Percentiles rank a stretch among this genome's conserved stretches.
These are phyloP conservation scores for Plutella xylostella DNA, from an alignment of 2,888 invertebrate genomes.

Conservation along the genomic window DNA sequence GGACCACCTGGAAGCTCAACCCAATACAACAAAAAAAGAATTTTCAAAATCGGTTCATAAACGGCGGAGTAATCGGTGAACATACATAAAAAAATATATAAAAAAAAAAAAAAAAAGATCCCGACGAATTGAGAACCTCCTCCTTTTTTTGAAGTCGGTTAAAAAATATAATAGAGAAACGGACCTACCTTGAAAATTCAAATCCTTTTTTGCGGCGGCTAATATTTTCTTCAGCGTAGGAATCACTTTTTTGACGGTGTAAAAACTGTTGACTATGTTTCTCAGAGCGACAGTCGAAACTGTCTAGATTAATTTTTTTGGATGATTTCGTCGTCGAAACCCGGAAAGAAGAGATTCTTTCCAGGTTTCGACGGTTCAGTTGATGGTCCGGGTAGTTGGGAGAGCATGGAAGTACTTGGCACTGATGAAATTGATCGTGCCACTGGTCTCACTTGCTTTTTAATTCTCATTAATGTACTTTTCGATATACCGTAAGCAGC, in stretches of 20 bases:
- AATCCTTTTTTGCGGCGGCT: not conserved
- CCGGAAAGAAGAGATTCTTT: too few species aligned
- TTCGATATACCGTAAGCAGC: constrained; percentile 7
- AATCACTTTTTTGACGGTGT: constrained; percentile 3
- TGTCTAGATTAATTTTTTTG: constrained; percentile 4
- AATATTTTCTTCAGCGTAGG: constrained; percentile 1
- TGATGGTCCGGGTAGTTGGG: not conserved
- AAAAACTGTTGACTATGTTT: constrained; percentile 4
- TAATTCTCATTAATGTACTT: constrained; percentile 7
- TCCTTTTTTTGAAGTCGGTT: too few species aligned
- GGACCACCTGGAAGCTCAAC: too few species aligned
- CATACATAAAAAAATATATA: too few species aligned
- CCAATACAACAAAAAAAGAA: too few species aligned
- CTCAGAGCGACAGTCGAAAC: not conserved
- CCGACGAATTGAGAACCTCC: too few species aligned
- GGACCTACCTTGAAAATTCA: not conserved
- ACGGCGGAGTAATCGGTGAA: too few species aligned
- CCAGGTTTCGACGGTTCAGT: too few species aligned
- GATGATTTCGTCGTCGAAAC: not conserved
- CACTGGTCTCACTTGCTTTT: not conserved
- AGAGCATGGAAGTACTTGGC: not conserved
- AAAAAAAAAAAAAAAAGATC: too few species aligned
- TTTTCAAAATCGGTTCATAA: too few species aligned
- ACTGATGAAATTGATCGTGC: too few species aligned
- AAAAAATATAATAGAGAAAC: not conserved